Evolutionary conservation across 2,797 vertebrate species (phyloP).

Genomic region (Propithecus perrieri): DNA sequence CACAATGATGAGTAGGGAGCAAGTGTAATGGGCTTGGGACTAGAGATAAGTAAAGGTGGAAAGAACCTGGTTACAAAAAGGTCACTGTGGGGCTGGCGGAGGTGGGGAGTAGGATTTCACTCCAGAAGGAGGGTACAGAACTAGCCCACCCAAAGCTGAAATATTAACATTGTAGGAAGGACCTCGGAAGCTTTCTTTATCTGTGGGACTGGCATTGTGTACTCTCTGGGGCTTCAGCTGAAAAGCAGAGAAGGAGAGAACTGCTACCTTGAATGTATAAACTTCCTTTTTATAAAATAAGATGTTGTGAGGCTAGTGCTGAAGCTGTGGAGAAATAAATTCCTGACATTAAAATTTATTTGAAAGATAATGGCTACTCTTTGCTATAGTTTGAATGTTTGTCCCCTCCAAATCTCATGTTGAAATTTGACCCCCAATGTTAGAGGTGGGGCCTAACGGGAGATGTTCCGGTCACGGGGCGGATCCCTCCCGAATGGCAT

Average conservation of each 20-base stretch:
- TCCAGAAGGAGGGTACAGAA: background rate
- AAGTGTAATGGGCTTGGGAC: background rate
- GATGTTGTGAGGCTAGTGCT: background rate
- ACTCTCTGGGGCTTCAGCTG: background rate
- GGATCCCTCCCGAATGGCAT: background rate
- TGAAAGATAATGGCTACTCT: background rate
- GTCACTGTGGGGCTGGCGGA: accelerated
- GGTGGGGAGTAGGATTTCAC: background rate
- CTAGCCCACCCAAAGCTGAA: background rate
- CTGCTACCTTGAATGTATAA: background rate
- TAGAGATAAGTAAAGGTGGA: background rate
- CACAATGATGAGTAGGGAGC: background rate
- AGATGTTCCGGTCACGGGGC: background rate
- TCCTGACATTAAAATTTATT: background rate
- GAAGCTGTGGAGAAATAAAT: background rate
- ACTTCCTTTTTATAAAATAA: background rate
- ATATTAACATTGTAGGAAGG: background rate
- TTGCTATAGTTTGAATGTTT: background rate
- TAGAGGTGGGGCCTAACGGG: background rate
- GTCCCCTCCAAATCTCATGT: background rate
- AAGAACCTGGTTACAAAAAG: background rate
- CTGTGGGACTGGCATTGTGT: background rate
- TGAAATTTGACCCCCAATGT: background rate
- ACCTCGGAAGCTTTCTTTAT: background rate
- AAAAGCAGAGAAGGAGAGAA: background rate